Conservation (phyloP, 2,797 vertebrate genomes). For the Spea hammondii region DNA sequence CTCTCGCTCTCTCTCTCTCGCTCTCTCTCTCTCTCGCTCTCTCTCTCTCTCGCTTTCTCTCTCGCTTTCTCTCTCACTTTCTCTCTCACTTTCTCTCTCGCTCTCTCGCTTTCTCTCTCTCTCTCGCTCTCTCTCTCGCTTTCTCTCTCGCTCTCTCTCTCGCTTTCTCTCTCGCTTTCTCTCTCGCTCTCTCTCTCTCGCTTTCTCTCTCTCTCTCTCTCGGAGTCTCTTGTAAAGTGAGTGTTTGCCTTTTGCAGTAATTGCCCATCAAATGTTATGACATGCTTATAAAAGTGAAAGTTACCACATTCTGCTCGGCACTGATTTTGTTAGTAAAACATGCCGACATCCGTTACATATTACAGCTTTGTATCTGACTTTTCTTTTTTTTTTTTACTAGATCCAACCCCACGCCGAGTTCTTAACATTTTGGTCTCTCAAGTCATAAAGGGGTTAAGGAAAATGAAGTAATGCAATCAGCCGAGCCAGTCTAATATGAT, state of each 20-base stretch:
- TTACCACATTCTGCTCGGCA: constrained; percentile 39
- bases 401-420: background rate
- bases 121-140: background rate
- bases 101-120: background rate
- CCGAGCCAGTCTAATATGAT: constrained; percentile 25
- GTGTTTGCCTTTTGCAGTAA: constrained; percentile 45
- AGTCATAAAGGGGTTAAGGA: constrained; percentile 15
- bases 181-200: no score
- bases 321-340: constrained; percentile 42
- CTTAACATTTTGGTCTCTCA: background rate
- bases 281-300: constrained; percentile 42
- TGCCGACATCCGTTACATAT: constrained; percentile 38
- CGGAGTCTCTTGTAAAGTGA: constrained; percentile 28
- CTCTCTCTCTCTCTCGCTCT: no score
- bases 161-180: no score
- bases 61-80: no score
- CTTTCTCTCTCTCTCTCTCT: constrained; percentile 6
- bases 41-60: no score
- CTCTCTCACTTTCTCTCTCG: no score
- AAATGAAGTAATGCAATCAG: constrained; percentile 19
- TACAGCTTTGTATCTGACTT: background rate
- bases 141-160: no score
- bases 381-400: background rate
- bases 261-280: constrained; percentile 52
- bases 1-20: no score